Evolutionary conservation across 2,797 vertebrate genomes (phyloP).

Genomic region (Schizothorax lantsangensis): DNA sequence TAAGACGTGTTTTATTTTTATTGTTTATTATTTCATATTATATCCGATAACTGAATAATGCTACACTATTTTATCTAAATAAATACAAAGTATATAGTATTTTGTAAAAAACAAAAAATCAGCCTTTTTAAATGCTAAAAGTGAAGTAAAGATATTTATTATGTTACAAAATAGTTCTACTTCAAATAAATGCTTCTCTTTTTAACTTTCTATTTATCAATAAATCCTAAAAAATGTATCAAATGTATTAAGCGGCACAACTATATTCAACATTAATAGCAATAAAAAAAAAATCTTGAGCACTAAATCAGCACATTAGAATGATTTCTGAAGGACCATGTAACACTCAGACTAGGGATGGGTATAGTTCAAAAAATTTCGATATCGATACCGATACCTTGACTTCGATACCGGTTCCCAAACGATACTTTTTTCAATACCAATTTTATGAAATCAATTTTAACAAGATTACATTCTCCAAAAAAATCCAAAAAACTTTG

Average conservation of each 20-base stretch:
- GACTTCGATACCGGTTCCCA: too few species aligned
- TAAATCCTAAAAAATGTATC: not conserved
- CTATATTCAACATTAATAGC: not conserved
- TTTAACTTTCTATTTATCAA: not conserved
- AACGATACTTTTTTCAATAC: too few species aligned
- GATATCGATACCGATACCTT: too few species aligned
- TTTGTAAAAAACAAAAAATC: too few species aligned
- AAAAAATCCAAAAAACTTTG: too few species aligned
- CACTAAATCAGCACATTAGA: not conserved
- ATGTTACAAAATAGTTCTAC: not conserved
- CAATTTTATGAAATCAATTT: too few species aligned
- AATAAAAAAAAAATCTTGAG: not conserved
- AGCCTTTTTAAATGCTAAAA: too few species aligned
- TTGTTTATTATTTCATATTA: not conserved
- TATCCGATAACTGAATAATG: not conserved
- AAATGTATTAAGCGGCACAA: too few species aligned
- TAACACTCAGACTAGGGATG: too few species aligned
- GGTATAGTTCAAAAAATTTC: too few species aligned
- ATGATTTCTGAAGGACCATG: not conserved
- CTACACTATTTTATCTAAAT: not conserved
- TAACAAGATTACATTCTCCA: too few species aligned
- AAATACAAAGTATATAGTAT: not conserved
- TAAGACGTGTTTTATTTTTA: not conserved
- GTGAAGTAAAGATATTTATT: not conserved
- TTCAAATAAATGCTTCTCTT: not conserved